Evolutionary conservation across 92 coral and sea anemone genomes (phyloP).

Genomic region (Paramuricea clavata): DNA sequence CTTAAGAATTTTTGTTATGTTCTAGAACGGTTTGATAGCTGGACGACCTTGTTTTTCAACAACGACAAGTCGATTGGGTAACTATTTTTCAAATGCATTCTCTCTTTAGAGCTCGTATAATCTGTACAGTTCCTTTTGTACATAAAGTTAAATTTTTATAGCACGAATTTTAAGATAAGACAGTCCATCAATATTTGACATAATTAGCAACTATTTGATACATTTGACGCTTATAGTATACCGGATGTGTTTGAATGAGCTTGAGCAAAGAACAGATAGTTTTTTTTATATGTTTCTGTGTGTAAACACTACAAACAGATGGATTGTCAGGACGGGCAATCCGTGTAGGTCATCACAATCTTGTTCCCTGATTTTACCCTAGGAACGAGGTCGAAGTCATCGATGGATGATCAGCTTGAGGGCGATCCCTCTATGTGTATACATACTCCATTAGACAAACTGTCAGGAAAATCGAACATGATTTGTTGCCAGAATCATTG

Average conservation of each 20-base stretch:
- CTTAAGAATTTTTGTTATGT: neutral
- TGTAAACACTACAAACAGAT: no score
- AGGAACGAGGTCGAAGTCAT: no score
- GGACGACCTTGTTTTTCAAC: constrained; percentile 21
- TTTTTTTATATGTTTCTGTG: no score
- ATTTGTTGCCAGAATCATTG: no score
- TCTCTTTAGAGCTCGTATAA: neutral
- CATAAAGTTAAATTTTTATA: neutral
- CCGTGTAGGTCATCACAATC: no score
- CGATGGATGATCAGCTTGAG: no score
- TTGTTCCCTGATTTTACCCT: no score
- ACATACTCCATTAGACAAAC: neutral
- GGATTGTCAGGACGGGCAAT: no score
- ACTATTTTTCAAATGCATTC: neutral
- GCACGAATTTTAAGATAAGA: neutral
- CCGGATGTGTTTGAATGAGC: no score
- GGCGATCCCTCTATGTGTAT: no score
- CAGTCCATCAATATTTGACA: neutral
- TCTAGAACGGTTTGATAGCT: neutral
- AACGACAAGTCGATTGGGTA: constrained; percentile 29
- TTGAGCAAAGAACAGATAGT: no score
- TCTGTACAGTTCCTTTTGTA: neutral
- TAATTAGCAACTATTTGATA: neutral
- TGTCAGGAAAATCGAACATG: neutral
- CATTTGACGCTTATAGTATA: no score